These are phyloP conservation scores for Myripristis jacobus DNA, from an alignment of 2,797 vertebrate genomes.

Conservation along the genomic window DNA sequence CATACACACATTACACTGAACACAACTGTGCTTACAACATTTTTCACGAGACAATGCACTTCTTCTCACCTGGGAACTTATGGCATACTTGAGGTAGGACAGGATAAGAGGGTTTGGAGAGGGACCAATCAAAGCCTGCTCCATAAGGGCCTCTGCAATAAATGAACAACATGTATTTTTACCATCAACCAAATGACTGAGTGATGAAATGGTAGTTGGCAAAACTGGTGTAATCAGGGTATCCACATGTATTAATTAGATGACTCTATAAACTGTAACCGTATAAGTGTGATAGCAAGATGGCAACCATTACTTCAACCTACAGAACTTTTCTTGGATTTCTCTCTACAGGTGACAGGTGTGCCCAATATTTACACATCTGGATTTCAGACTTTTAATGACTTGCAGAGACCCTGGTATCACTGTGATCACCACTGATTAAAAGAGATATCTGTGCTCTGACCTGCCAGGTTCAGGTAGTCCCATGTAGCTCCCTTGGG, in stretches of 20 bases:
- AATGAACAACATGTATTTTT: slow-evolving; percentile 12
- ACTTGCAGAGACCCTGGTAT: no score
- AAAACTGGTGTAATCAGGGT: no score
- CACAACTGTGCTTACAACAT: background rate
- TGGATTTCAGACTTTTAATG: no score
- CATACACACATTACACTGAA: no score
- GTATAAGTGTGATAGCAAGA: no score
- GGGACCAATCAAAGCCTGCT: slow-evolving; percentile 97
- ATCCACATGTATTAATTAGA: no score
- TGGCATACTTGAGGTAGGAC: slow-evolving; percentile 97
- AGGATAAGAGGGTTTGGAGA: slow-evolving; percentile 97
- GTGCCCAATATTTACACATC: no score
- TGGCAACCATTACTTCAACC: no score
- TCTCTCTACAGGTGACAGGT: no score
- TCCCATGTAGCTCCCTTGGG: slow-evolving; percentile 97
- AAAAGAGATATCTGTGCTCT: background rate
- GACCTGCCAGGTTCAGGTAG: slow-evolving; percentile 96
- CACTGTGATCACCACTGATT: background rate
- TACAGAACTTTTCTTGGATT: no score
- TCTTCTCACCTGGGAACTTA: slow-evolving; percentile 93
- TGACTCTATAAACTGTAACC: no score
- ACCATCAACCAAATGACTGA: background rate
- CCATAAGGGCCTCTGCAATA: slow-evolving; percentile 92
- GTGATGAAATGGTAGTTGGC: background rate
- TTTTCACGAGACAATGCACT: background rate